These are phyloP conservation scores for Cosmopolites sordidus DNA, from an alignment of 2,888 invertebrate species.

Conservation along the genomic window DNA sequence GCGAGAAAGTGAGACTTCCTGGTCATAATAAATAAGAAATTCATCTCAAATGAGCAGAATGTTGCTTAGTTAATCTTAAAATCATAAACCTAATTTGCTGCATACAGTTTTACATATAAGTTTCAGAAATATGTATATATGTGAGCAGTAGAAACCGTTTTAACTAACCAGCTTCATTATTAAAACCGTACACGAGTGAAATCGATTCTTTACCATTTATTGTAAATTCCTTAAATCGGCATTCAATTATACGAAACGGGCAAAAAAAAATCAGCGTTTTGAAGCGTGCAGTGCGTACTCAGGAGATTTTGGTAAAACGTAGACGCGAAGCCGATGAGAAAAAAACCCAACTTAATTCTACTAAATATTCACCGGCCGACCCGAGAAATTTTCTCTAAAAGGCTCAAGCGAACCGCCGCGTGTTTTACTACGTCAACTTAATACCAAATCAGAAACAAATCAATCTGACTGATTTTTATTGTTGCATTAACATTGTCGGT, in stretches of 20 bases:
- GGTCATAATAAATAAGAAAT: no score
- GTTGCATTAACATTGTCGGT: slow-evolving; percentile 33
- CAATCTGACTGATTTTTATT: slow-evolving; percentile 38
- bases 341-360: not conserved
- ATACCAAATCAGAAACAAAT: slow-evolving; percentile 34
- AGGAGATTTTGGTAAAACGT: not conserved
- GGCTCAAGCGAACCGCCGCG: not conserved
- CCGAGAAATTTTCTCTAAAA: slow-evolving; percentile 1
- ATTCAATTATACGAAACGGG: no score
- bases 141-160: no score
- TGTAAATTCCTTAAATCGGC: not conserved
- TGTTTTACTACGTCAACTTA: slow-evolving; percentile 10
- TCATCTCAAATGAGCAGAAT: no score
- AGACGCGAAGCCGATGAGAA: not conserved
- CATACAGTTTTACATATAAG: no score
- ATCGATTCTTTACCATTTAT: not conserved
- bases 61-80: no score
- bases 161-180: no score
- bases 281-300: not conserved
- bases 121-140: no score
- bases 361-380: not conserved
- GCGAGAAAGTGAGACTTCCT: no score
- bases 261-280: no score
- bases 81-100: no score
- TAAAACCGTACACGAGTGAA: no score